Conservation (phyloP, 2,797 vertebrate genomes). For the Linurgus olivaceus region DNA sequence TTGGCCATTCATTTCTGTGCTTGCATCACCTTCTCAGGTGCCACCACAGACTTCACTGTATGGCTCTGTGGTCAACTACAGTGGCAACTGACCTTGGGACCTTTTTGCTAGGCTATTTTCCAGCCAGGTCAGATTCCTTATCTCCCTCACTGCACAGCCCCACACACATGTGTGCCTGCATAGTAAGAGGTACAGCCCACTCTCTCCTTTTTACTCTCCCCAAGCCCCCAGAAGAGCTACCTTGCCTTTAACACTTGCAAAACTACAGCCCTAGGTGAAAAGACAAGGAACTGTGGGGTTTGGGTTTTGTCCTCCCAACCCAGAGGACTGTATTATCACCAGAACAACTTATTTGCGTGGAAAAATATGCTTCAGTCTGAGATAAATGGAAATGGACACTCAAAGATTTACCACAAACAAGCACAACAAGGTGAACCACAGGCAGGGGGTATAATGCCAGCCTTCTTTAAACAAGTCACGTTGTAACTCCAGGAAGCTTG, state of each 20-base stretch:
- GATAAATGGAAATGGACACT: constrained; percentile 3
- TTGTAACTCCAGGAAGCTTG: neutral
- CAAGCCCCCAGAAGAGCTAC: neutral
- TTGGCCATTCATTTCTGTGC: neutral
- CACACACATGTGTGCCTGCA: neutral
- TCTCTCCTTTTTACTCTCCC: neutral
- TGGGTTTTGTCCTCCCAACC: neutral
- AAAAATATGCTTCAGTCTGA: neutral
- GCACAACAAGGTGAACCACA: constrained; percentile 2
- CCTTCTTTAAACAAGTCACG: neutral
- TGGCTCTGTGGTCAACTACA: neutral
- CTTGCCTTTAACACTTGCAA: neutral
- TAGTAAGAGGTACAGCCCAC: neutral
- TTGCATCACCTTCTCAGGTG: neutral
- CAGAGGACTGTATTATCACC: neutral
- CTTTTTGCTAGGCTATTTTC: neutral
- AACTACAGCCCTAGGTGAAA: neutral
- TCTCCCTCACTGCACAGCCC: neutral
- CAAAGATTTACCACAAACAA: neutral
- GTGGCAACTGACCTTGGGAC: neutral
- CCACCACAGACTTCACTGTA: neutral
- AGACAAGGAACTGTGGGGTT: neutral
- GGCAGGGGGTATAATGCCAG: neutral
- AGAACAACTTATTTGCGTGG: neutral
- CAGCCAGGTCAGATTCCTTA: neutral